These are phyloP conservation scores for Sebastiscus albofasciatus DNA, from an alignment of 2,797 vertebrate species.

Conservation along the genomic window DNA sequence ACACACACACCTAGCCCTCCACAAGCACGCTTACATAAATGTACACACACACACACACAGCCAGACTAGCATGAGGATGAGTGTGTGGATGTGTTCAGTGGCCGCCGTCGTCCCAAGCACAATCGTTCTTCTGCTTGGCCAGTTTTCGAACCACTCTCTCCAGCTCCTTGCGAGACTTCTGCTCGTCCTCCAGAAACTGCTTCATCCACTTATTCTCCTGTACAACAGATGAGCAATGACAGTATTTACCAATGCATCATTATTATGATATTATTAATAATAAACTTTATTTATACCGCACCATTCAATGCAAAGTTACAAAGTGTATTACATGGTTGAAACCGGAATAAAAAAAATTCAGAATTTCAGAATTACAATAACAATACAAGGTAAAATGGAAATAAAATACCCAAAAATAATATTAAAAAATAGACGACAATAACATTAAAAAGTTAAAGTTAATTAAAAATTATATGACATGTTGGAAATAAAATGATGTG, in stretches of 20 bases:
- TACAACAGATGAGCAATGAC: not conserved
- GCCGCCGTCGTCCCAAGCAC: constrained; percentile 86
- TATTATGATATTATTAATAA: not conserved
- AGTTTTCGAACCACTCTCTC: constrained; percentile 93
- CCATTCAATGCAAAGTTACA: too few relatives aligned
- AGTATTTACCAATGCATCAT: not conserved
- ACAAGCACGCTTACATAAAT: not conserved
- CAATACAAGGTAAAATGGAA: too few relatives aligned
- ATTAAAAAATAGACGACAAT: too few relatives aligned
- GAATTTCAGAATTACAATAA: too few relatives aligned
- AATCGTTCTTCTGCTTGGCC: constrained; percentile 94
- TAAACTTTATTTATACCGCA: too few relatives aligned
- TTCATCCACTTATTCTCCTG: constrained; percentile 98
- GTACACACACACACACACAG: not conserved
- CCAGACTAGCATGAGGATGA: not conserved
- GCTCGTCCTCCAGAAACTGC: constrained; percentile 96
- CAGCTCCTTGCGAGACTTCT: constrained; percentile 95
- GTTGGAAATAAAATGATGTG: too few relatives aligned
- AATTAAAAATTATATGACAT: too few relatives aligned
- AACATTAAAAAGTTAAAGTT: too few relatives aligned
- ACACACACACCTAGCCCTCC: constrained; percentile 14
- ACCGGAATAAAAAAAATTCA: too few relatives aligned
- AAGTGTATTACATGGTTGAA: too few relatives aligned
- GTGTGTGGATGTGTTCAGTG: constrained; percentile 78
- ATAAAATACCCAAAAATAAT: too few relatives aligned